Evolutionary conservation across 2,113 vertebrate species (phyloP).

Genomic region (Rhinolophus sinicus): DNA sequence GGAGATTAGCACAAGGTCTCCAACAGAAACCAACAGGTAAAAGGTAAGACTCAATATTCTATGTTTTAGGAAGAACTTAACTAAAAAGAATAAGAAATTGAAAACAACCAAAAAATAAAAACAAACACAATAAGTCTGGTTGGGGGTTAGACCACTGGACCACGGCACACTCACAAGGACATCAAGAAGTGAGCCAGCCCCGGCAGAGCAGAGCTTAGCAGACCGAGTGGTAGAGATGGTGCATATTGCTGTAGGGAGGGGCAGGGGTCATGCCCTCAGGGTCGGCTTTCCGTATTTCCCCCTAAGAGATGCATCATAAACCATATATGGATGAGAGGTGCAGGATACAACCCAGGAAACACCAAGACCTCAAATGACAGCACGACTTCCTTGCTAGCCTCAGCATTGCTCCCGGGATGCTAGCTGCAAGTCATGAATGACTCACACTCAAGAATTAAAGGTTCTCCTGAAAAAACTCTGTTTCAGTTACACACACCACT

Average conservation of each 20-base stretch:
- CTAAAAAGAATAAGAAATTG: neutral
- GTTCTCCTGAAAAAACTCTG: neutral
- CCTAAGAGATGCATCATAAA: neutral
- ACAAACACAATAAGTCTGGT: neutral
- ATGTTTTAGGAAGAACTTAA: neutral
- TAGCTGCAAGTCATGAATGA: neutral
- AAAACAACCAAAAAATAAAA: constrained; percentile 1
- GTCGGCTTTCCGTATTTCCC: neutral
- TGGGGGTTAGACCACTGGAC: neutral
- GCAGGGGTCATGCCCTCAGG: neutral
- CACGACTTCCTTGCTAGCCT: constrained; percentile 19
- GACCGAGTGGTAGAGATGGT: fast-evolving
- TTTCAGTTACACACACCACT: neutral
- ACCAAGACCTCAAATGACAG: neutral
- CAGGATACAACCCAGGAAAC: neutral
- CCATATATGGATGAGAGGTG: neutral
- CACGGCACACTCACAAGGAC: neutral
- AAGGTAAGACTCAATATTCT: neutral
- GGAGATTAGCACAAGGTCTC: neutral
- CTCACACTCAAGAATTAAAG: constrained; percentile 12
- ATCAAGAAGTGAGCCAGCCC: neutral
- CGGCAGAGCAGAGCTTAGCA: neutral
- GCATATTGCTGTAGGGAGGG: neutral
- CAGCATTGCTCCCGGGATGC: neutral
- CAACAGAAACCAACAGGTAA: neutral